Conservation (phyloP, 2,888 invertebrate species). For the Phyllotreta striolata region DNA sequence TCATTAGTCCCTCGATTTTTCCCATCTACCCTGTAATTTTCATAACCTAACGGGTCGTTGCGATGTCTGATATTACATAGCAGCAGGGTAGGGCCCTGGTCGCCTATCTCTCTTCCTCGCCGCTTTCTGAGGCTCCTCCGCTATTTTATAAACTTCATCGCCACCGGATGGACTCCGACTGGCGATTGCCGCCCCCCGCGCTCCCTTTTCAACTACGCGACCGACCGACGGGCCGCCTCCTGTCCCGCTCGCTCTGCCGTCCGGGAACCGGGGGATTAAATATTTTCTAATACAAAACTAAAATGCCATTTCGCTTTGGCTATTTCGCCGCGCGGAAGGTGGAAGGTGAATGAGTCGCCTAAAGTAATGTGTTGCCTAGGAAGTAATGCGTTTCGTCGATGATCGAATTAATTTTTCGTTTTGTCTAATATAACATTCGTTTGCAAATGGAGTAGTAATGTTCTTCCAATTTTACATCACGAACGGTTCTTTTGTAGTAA, state of each 20-base stretch:
- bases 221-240: conserved; percentile 29
- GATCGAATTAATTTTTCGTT: conserved; percentile 6
- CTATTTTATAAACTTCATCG: conserved; percentile 42
- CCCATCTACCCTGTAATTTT: conserved; percentile 18
- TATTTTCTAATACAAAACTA: conserved; percentile 42
- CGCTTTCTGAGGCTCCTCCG: conserved; percentile 28
- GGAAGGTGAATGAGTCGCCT: too few relatives aligned
- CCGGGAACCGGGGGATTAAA: conserved; percentile 37
- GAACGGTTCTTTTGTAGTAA: not conserved
- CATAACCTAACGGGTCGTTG: conserved; percentile 27
- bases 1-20: not conserved
- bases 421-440: too few relatives aligned
- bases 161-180: conserved; percentile 34
- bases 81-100: conserved; percentile 20
- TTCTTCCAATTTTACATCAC: not conserved
- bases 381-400: conserved; percentile 24
- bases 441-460: conserved; percentile 3
- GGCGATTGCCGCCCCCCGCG: conserved; percentile 30
- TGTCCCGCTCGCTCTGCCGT: conserved; percentile 20
- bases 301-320: conserved; percentile 42
- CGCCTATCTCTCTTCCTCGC: conserved; percentile 20
- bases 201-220: conserved; percentile 22
- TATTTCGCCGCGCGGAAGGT: too few relatives aligned
- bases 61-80: conserved; percentile 31
- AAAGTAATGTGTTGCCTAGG: too few relatives aligned